These are phyloP conservation scores for Hyperopisus bebe DNA, from an alignment of 2,113 vertebrate species.

Conservation along the genomic window DNA sequence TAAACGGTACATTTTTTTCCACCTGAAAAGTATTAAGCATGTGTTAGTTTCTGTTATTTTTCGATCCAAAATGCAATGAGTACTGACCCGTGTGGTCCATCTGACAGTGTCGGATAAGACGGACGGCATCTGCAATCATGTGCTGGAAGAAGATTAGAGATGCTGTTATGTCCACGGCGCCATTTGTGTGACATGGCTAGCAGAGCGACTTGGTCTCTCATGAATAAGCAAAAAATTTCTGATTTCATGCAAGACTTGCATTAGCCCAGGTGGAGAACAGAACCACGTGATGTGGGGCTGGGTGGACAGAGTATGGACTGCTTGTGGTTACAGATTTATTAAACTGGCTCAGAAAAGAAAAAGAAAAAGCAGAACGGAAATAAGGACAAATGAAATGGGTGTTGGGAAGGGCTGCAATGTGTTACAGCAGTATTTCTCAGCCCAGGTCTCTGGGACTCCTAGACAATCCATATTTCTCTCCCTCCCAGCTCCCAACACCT, in stretches of 20 bases:
- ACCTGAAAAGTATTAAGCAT: neutral
- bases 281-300: neutral
- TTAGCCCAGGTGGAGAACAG: neutral
- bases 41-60: neutral
- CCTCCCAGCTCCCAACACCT: neutral
- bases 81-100: conserved; percentile 78
- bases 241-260: neutral
- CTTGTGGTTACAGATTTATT: neutral
- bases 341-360: neutral
- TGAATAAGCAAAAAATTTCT: neutral
- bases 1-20: neutral
- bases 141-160: conserved; percentile 56
- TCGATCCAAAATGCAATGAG: neutral
- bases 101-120: conserved; percentile 84
- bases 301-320: neutral
- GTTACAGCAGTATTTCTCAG: neutral
- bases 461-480: neutral
- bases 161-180: neutral
- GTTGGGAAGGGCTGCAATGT: neutral
- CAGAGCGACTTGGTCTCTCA: neutral
- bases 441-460: neutral
- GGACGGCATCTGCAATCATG: conserved; percentile 92
- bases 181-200: neutral
- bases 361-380: neutral
- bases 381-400: neutral